phyloP scores from a whole-genome alignment of 2,113 vertebrate species.

The Polypterus bichir region DNA sequence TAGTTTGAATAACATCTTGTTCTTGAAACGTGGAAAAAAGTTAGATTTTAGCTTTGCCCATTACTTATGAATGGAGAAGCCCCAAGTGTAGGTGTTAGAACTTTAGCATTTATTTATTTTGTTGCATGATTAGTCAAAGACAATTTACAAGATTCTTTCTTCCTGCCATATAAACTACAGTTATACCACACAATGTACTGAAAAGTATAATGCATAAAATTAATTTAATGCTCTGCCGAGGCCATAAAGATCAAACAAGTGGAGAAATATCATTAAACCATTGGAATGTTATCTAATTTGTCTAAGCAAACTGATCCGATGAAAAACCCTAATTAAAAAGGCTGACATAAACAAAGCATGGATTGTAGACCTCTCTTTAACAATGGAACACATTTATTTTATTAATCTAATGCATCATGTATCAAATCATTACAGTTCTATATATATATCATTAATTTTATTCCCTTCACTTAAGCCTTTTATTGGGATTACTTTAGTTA shows the following conservation, averaged over 20 bases:
- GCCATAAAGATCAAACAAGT: slow-evolving; percentile 94
- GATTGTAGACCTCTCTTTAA: slow-evolving; percentile 56
- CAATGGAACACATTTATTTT: slow-evolving; percentile 87
- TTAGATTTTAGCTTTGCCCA: slow-evolving; percentile 29
- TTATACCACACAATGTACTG: slow-evolving; percentile 24
- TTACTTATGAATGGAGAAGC: slow-evolving; percentile 10
- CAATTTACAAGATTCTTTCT: slow-evolving; percentile 22
- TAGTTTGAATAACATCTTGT: too few relatives aligned
- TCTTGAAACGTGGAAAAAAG: slow-evolving; percentile 15
- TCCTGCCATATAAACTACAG: slow-evolving; percentile 3
- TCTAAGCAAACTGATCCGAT: slow-evolving; percentile 94
- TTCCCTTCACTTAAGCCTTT: slow-evolving; percentile 98
- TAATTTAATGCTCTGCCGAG: slow-evolving; percentile 84
- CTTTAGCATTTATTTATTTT: slow-evolving; percentile 14
- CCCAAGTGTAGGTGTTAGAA: slow-evolving; percentile 26
- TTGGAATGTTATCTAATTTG: slow-evolving; percentile 85
- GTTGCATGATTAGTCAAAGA: slow-evolving; percentile 32
- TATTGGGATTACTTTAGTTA: slow-evolving; percentile 99
- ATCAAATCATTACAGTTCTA: slow-evolving; percentile 98
- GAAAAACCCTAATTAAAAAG: slow-evolving; percentile 95
- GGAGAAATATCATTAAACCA: slow-evolving; percentile 84
- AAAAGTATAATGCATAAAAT: slow-evolving; percentile 68
- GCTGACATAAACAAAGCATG: slow-evolving; percentile 80
- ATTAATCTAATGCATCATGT: slow-evolving; percentile 98
- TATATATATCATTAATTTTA: slow-evolving; percentile 99